phyloP scores from a whole-genome alignment of 2,797 vertebrate species.

The Antennarius maculatus region DNA sequence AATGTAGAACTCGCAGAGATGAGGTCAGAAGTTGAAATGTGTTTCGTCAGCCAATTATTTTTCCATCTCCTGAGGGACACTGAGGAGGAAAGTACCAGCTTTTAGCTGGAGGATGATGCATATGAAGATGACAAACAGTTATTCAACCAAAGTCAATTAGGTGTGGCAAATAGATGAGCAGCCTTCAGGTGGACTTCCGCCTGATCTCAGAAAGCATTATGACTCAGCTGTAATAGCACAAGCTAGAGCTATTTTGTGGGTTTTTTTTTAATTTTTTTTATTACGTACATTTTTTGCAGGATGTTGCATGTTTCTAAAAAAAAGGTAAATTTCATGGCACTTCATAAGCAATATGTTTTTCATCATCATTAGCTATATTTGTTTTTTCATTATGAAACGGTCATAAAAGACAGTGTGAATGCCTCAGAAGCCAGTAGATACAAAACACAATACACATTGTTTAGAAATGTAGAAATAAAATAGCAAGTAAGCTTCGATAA shows the following conservation, averaged over 20 bases:
- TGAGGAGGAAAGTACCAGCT: constrained; percentile 12
- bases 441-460: no score
- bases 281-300: background rate
- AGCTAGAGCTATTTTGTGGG: background rate
- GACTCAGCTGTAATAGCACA: background rate
- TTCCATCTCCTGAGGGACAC: constrained; percentile 40
- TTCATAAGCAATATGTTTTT: no score
- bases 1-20: background rate
- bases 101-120: constrained; percentile 60
- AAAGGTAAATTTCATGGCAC: background rate
- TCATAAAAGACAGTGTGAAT: no score
- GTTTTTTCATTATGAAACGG: no score
- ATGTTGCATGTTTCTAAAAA: background rate
- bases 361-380: no score
- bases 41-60: constrained; percentile 57
- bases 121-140: constrained; percentile 9
- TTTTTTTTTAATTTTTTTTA: background rate
- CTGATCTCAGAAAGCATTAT: background rate
- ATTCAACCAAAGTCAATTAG: constrained; percentile 43
- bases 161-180: constrained; percentile 21
- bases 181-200: constrained; percentile 25
- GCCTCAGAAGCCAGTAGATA: no score
- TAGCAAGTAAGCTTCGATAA: no score
- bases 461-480: no score
- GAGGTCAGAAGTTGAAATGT: constrained; percentile 50